Evolutionary conservation across 2,797 vertebrate species (phyloP).

Genomic region (Alauda arvensis): DNA sequence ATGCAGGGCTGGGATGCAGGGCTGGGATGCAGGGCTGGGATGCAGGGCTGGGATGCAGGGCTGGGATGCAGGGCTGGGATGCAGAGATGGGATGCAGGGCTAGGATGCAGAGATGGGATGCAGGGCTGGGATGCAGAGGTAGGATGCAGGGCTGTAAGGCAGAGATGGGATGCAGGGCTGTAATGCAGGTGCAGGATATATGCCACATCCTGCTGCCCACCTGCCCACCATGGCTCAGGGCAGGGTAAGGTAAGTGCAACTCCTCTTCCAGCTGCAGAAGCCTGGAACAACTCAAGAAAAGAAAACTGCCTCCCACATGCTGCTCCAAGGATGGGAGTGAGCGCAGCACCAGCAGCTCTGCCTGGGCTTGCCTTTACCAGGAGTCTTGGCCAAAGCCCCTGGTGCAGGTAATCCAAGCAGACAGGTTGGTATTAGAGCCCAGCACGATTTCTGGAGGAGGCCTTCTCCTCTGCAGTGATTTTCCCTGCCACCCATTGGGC

Average conservation of each 20-base stretch:
- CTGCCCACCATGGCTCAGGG: neutral
- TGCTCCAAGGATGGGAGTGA: neutral
- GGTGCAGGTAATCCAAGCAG: neutral
- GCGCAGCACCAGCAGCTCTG: neutral
- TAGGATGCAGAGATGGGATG: neutral
- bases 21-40: fast-evolving
- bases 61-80: neutral
- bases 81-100: fast-evolving
- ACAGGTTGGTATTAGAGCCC: neutral
- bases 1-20: neutral
- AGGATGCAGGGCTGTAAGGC: fast-evolving
- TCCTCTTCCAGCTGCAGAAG: neutral
- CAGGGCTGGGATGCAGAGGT: fast-evolving
- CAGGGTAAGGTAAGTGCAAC: neutral
- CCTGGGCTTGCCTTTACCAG: neutral
- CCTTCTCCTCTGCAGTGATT: neutral
- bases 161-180: fast-evolving
- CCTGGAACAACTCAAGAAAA: neutral
- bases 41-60: fast-evolving
- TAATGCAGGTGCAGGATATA: neutral
- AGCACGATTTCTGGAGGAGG: neutral
- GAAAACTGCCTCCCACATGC: neutral
- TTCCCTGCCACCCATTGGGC: neutral
- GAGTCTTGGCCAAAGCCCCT: neutral
- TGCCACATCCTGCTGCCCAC: fast-evolving